phyloP scores from a whole-genome alignment of 1,140 invertebrate genomes.

The Nephila pilipes region DNA sequence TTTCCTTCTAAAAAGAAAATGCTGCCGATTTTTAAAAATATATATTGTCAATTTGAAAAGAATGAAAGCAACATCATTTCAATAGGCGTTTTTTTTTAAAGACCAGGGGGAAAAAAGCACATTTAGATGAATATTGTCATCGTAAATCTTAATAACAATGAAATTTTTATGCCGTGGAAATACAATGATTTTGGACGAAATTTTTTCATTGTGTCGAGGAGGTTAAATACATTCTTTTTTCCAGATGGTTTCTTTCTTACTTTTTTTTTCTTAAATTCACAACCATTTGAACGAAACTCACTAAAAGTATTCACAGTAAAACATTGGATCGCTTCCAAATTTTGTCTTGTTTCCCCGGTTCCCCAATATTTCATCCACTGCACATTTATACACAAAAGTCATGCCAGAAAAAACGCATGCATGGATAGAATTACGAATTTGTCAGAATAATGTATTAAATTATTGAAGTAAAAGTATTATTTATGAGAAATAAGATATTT shows the following conservation, averaged over 20 bases:
- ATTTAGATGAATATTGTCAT: neutral
- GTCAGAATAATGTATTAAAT: slow-evolving; percentile 10
- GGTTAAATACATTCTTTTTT: neutral
- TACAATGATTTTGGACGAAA: neutral
- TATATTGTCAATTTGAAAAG: neutral
- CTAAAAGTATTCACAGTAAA: neutral
- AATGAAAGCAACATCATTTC: neutral
- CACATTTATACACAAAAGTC: neutral
- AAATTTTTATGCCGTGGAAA: neutral
- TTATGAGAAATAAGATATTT: neutral
- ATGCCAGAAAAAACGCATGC: slow-evolving; percentile 1
- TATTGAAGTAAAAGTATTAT: neutral
- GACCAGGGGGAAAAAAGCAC: neutral
- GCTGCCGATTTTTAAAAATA: no score
- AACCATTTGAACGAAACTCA: neutral
- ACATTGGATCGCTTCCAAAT: neutral
- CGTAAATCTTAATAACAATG: slow-evolving; percentile 1
- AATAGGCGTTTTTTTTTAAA: neutral
- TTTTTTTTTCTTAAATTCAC: no score
- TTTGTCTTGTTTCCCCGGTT: neutral
- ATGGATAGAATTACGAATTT: neutral
- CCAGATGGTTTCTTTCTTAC: neutral
- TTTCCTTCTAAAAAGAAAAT: no score
- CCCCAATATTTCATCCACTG: neutral
- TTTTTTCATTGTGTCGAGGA: neutral